Evolutionary conservation across 2,888 invertebrate species (phyloP).

Genomic region (Ditula angustiorana): DNA sequence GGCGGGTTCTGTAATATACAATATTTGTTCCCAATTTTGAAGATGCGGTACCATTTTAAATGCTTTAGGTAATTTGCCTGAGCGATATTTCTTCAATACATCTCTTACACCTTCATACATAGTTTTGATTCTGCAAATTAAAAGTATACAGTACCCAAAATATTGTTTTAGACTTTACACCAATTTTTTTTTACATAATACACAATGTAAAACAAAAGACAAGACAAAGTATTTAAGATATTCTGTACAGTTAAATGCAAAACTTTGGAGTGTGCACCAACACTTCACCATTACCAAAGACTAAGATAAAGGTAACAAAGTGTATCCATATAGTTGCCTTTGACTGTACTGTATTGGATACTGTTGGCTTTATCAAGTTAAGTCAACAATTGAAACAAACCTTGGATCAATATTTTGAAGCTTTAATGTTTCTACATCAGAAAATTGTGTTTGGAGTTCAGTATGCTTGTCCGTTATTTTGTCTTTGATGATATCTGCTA

Average conservation of each 20-base stretch:
- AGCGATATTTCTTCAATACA: constrained; percentile 95
- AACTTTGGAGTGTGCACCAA: too few relatives aligned
- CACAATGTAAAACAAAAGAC: too few relatives aligned
- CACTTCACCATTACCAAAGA: too few relatives aligned
- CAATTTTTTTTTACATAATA: too few relatives aligned
- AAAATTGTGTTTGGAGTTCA: constrained; percentile 94
- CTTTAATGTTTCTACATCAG: constrained; percentile 91
- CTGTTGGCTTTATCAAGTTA: not conserved
- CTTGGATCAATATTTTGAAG: constrained; percentile 94
- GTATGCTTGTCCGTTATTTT: constrained; percentile 97
- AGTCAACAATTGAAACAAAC: constrained; percentile 53
- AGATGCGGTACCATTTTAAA: constrained; percentile 98
- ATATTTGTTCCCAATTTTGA: constrained; percentile 97
- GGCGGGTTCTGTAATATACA: constrained; percentile 95
- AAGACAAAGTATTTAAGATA: too few relatives aligned
- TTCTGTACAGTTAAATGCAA: not conserved
- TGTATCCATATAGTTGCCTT: too few relatives aligned
- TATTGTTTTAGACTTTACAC: too few relatives aligned
- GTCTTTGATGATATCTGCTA: constrained; percentile 96
- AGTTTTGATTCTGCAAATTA: constrained; percentile 86
- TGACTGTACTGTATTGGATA: too few relatives aligned
- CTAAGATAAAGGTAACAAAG: too few relatives aligned
- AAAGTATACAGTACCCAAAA: too few relatives aligned
- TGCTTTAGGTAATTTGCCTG: constrained; percentile 98
- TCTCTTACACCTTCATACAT: constrained; percentile 97